Conservation (phyloP, 2,888 invertebrate genomes). For the Congeria kusceri region DNA sequence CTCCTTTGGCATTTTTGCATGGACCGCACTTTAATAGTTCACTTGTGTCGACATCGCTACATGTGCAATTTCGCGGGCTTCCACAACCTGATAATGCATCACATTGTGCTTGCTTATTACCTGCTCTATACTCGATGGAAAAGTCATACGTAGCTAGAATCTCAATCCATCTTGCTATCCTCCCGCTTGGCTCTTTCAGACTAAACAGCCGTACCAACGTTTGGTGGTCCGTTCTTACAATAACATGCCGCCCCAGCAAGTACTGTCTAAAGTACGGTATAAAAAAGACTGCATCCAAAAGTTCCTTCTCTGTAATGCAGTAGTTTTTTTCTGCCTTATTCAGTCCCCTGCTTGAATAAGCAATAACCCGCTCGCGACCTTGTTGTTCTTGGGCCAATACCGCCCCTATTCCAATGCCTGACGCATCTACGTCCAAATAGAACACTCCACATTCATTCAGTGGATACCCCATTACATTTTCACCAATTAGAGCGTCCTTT, state of each 20-base stretch:
- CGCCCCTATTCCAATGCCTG: constrained; percentile 9
- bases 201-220: constrained; percentile 2
- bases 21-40: constrained; percentile 27
- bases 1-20: constrained; percentile 6
- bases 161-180: constrained; percentile 17
- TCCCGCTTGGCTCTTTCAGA: constrained; percentile 35
- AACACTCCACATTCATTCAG: constrained; percentile 2
- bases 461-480: constrained; percentile 23
- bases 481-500: constrained; percentile 1
- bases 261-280: constrained; percentile 33
- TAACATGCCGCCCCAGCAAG: constrained; percentile 4
- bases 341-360: not conserved
- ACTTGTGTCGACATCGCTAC: constrained; percentile 12
- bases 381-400: not conserved
- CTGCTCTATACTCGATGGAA: constrained; percentile 2
- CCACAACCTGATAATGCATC: constrained; percentile 1
- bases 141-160: constrained; percentile 9
- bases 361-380: constrained; percentile 8
- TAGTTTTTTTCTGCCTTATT: not conserved
- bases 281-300: constrained; percentile 24
- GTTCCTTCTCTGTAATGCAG: constrained; percentile 19
- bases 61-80: not conserved
- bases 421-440: constrained; percentile 4
- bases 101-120: constrained; percentile 4
- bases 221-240: not conserved